Conservation (phyloP, 2,113 vertebrate genomes). For the Lates calcarifer region DNA sequence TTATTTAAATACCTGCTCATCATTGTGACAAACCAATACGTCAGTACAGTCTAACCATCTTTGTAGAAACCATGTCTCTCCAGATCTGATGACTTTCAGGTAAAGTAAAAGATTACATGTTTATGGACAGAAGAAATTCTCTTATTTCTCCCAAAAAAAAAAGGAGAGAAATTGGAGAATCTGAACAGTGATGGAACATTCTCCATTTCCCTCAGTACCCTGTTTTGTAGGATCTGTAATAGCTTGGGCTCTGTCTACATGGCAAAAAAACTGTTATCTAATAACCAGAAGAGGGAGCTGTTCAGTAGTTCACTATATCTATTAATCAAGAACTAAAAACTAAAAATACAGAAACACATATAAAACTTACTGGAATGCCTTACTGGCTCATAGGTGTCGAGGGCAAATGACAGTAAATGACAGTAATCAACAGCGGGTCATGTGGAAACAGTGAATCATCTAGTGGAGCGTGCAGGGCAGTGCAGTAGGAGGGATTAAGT, state of each 20-base stretch:
- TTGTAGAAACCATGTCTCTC: not conserved
- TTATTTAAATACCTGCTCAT: not conserved
- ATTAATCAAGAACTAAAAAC: not conserved
- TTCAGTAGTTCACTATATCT: constrained; percentile 14
- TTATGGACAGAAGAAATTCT: not conserved
- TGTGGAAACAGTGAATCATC: constrained; percentile 1
- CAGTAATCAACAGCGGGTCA: not conserved
- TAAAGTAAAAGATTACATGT: not conserved
- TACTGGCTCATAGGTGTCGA: not conserved
- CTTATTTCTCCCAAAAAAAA: not conserved
- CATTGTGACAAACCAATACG: not conserved
- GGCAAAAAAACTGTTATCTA: not conserved
- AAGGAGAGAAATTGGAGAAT: not conserved
- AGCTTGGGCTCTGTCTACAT: not conserved
- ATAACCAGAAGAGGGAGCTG: constrained; percentile 37
- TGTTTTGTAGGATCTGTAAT: not conserved
- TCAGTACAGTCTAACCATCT: not conserved
- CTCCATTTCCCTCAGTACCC: not conserved
- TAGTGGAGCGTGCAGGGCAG: not conserved
- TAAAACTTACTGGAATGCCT: not conserved
- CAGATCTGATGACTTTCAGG: not conserved
- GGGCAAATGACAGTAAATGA: not conserved
- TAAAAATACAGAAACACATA: not conserved
- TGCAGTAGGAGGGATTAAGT: not conserved
- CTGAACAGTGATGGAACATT: not conserved